Conservation (phyloP, 2,797 vertebrate genomes). For the Notamacropus eugenii region DNA sequence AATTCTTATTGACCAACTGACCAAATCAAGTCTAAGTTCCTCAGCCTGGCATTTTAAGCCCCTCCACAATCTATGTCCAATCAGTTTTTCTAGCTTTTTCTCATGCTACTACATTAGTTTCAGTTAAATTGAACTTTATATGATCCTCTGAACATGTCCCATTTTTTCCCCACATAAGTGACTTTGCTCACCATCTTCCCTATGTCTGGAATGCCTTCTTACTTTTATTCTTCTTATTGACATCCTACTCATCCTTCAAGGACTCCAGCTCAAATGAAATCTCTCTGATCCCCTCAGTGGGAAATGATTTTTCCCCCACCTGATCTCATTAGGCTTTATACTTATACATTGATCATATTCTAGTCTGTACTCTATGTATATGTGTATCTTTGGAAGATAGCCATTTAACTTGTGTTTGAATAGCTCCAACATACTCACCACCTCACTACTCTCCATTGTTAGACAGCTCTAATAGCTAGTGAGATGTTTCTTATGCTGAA, state of each 20-base stretch:
- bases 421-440: neutral
- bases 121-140: neutral
- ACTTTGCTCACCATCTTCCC: neutral
- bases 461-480: no score
- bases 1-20: neutral
- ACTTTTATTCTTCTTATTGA: neutral
- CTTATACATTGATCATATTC: neutral
- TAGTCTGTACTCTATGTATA: neutral
- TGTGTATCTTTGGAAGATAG: neutral
- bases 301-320: neutral
- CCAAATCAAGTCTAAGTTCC: neutral
- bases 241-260: neutral
- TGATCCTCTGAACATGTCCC: neutral
- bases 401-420: neutral
- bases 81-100: neutral
- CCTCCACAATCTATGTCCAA: neutral
- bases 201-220: neutral
- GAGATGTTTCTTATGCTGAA: neutral
- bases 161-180: neutral
- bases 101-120: neutral
- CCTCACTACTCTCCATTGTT: neutral
- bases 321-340: neutral
- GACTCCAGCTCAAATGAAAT: neutral
- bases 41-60: neutral
- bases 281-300: neutral